Evolutionary conservation across 1,140 invertebrate species (phyloP).

Genomic region (Venustaconcha ellipsiformis): DNA sequence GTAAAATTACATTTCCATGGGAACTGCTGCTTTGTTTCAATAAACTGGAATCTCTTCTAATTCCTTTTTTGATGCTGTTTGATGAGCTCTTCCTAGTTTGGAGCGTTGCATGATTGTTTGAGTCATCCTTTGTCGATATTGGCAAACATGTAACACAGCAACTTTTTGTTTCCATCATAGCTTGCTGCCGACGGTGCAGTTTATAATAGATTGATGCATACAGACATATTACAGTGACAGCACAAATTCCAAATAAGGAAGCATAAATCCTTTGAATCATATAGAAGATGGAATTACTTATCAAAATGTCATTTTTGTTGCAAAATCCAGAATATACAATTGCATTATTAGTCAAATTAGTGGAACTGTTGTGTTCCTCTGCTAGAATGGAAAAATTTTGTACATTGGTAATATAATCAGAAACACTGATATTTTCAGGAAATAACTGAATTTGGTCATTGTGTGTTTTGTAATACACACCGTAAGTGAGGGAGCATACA

Average conservation of each 20-base stretch:
- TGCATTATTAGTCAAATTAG: neutral
- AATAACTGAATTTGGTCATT: neutral
- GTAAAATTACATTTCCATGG: conserved; percentile 12
- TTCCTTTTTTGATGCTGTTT: conserved; percentile 15
- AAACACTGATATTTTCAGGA: neutral
- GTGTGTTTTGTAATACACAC: conserved; percentile 27
- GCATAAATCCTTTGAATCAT: conserved; percentile 47
- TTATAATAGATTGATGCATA: conserved; percentile 49
- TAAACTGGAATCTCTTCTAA: neutral
- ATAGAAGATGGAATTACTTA: conserved; percentile 24
- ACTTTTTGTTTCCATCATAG: conserved; percentile 32
- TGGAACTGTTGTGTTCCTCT: neutral
- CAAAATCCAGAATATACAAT: neutral
- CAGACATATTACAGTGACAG: conserved; percentile 49
- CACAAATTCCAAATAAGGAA: conserved; percentile 47
- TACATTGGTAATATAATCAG: neutral
- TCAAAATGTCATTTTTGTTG: neutral
- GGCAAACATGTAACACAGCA: conserved; percentile 27
- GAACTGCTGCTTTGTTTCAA: conserved; percentile 7
- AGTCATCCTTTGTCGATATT: conserved; percentile 34
- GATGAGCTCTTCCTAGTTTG: conserved; percentile 8
- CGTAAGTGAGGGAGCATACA: conserved; percentile 41
- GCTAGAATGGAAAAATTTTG: neutral
- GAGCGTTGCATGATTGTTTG: conserved; percentile 29
- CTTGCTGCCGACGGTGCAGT: conserved; percentile 24